These are phyloP conservation scores for Coptodon bakossiorum DNA, from an alignment of 2,113 vertebrate species.

Conservation along the genomic window DNA sequence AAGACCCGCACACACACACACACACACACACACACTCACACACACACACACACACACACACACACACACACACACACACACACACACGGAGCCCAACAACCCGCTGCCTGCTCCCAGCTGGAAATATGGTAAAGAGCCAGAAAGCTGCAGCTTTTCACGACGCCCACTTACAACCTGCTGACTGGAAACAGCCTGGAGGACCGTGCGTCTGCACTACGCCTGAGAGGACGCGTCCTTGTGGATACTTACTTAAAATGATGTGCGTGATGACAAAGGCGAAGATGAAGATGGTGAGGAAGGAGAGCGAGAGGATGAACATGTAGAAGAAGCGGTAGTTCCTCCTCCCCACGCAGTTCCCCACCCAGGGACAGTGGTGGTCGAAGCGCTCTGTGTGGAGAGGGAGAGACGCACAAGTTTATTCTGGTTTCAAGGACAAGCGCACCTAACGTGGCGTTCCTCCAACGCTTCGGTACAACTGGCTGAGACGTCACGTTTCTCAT, in stretches of 20 bases:
- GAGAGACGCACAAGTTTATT: background rate
- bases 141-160: conserved; percentile 33
- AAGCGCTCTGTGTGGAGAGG: conserved; percentile 85
- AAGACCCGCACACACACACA: too few relatives aligned
- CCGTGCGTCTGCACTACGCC: background rate
- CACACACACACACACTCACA: too few relatives aligned
- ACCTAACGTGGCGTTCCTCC: background rate
- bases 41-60: too few relatives aligned
- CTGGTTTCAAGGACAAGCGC: background rate
- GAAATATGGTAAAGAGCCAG: conserved; percentile 41
- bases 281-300: conserved; percentile 99
- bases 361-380: conserved; percentile 99
- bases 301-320: conserved; percentile 99
- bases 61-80: background rate
- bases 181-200: conserved; percentile 5
- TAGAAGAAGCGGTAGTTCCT: conserved; percentile 99
- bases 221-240: background rate
- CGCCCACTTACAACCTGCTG: conserved; percentile 57
- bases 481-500: background rate
- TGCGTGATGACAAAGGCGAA: conserved; percentile 97
- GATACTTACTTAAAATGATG: conserved; percentile 94
- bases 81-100: background rate
- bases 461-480: background rate
- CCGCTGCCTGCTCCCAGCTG: conserved; percentile 35
- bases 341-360: conserved; percentile 98